Conservation (phyloP, 2,113 vertebrate species). For the Phainopepla nitens region DNA sequence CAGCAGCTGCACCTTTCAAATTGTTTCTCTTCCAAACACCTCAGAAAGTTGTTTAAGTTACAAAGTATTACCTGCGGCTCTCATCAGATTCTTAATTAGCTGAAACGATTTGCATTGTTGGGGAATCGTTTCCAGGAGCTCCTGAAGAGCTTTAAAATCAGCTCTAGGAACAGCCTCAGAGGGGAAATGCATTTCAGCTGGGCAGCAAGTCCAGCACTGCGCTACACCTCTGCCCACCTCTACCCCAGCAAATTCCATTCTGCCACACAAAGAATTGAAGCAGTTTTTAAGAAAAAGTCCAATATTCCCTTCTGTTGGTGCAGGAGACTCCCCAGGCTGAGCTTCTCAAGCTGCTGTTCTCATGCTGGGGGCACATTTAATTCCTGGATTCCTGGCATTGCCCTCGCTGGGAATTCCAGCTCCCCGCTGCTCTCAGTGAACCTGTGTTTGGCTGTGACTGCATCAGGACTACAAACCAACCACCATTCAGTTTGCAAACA, state of each 20-base stretch:
- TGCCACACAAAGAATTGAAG: background rate
- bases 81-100: constrained; percentile 48
- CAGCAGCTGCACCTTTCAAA: background rate
- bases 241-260: background rate
- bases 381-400: background rate
- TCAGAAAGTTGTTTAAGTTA: constrained; percentile 50
- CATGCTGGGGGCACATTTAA: background rate
- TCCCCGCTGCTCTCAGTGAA: background rate
- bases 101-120: constrained; percentile 32
- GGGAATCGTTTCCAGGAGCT: constrained; percentile 32
- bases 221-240: background rate
- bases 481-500: background rate
- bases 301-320: background rate
- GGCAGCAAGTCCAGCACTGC: background rate
- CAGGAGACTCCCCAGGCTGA: background rate
- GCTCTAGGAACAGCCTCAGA: background rate
- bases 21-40: background rate
- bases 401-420: background rate
- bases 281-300: background rate
- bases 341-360: background rate
- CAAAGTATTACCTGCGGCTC: constrained; percentile 35
- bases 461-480: background rate
- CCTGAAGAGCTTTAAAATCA: constrained; percentile 22
- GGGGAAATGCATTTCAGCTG: background rate
- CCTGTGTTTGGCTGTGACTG: background rate